These are phyloP conservation scores for Rapana venosa DNA, from an alignment of 2,888 invertebrate species.

Conservation along the genomic window DNA sequence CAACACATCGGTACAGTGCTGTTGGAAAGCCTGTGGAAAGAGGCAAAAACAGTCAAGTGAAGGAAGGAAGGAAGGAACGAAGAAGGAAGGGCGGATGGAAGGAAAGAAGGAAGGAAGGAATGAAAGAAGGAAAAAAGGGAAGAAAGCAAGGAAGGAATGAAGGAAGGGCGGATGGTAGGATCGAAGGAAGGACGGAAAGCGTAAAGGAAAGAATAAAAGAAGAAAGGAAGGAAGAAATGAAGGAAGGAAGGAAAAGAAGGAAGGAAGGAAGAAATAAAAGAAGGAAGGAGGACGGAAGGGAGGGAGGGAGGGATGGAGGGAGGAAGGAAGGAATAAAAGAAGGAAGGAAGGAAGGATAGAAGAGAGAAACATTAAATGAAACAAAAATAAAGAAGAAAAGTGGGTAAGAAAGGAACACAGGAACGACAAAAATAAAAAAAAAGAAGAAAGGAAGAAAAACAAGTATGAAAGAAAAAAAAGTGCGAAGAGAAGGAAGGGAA, in stretches of 20 bases:
- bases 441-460: too few species aligned
- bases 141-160: neutral
- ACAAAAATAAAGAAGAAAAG: too few species aligned
- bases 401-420: too few species aligned
- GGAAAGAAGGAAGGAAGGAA: neutral
- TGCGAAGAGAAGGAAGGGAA: too few species aligned
- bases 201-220: neutral
- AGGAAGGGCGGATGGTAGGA: neutral
- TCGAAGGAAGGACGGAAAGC: neutral
- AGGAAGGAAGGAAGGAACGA: neutral
- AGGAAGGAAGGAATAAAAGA: too few species aligned
- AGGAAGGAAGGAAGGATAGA: too few species aligned
- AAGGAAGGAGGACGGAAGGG: too few species aligned
- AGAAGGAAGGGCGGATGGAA: neutral
- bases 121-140: neutral
- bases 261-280: neutral
- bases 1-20: slow-evolving; percentile 84
- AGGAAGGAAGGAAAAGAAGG: slow-evolving; percentile 2
- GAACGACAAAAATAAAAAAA: too few species aligned
- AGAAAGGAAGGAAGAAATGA: neutral
- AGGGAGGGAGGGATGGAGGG: too few species aligned
- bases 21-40: slow-evolving; percentile 52
- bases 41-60: neutral
- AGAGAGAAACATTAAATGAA: too few species aligned
- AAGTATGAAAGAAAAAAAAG: neutral